phyloP scores from a whole-genome alignment of 2,888 invertebrate species.

The Amblyteles armatorius region DNA sequence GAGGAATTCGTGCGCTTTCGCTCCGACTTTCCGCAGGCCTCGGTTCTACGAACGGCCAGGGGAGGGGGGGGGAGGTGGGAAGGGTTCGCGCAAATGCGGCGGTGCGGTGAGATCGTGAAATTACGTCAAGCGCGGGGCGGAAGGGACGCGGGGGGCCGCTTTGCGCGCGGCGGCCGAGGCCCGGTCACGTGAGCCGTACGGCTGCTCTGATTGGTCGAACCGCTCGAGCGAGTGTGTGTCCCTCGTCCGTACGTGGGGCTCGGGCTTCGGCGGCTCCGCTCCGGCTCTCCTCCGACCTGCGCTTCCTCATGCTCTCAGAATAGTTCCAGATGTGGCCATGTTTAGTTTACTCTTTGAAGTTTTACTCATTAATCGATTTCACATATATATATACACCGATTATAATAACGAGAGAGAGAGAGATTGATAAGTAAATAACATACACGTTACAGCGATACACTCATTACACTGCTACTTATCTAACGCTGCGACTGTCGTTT shows the following conservation, averaged over 20 bases:
- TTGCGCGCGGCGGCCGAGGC: conserved; percentile 55
- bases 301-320: conserved; percentile 80
- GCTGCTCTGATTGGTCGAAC: conserved; percentile 71
- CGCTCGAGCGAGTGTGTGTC: not conserved
- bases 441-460: conserved; percentile 18
- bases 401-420: conserved; percentile 33
- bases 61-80: not conserved
- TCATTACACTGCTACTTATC: not conserved
- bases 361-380: conserved; percentile 78
- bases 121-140: not conserved
- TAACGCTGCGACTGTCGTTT: not conserved
- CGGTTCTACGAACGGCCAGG: not conserved
- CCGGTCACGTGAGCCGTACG: conserved; percentile 72
- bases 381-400: conserved; percentile 61
- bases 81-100: not conserved
- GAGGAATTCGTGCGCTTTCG: conserved; percentile 23
- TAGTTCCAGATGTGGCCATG: conserved; percentile 85
- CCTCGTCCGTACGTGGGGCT: conserved; percentile 57
- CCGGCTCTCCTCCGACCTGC: conserved; percentile 71
- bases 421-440: conserved; percentile 22
- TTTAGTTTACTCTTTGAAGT: conserved; percentile 84
- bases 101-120: conserved; percentile 26
- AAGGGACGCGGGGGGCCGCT: conserved; percentile 5
- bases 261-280: conserved; percentile 56
- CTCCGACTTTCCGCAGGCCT: conserved; percentile 44